phyloP scores from a whole-genome alignment of 2,113 vertebrate species.

The Amazona vittata region DNA sequence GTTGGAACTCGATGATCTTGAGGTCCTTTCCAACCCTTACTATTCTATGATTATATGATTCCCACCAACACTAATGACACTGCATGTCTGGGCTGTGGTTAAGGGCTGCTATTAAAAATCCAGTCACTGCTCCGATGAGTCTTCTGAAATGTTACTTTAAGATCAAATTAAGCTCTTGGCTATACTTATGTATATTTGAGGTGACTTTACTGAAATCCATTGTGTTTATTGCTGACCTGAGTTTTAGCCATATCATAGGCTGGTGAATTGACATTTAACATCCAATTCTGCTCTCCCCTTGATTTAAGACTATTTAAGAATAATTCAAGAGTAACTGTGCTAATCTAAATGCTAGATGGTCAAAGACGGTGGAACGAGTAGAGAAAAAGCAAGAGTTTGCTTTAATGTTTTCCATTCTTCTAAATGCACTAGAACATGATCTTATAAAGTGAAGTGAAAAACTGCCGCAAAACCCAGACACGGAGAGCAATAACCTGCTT shows the following conservation, averaged over 20 bases:
- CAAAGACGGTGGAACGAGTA: background rate
- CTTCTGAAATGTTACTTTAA: background rate
- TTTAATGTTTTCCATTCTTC: background rate
- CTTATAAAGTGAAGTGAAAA: background rate
- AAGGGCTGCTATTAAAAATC: background rate
- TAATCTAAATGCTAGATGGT: background rate
- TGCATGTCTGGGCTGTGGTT: background rate
- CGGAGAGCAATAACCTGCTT: background rate
- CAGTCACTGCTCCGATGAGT: background rate
- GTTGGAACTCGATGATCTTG: no score
- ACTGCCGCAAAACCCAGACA: background rate
- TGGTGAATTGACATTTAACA: background rate
- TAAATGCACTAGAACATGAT: background rate
- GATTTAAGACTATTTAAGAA: background rate
- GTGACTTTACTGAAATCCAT: background rate
- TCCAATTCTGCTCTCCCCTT: background rate
- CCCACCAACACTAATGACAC: background rate
- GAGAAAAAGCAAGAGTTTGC: background rate
- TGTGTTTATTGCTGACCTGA: background rate
- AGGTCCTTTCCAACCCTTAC: no score
- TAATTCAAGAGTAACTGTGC: background rate
- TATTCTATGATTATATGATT: background rate
- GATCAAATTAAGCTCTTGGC: background rate
- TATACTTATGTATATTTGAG: background rate
- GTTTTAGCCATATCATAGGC: background rate